Evolutionary conservation across 2,888 invertebrate genomes (phyloP), one percentile per base, ranked within the genome.

Genomic region (Platycheirus albimanus): DNA sequence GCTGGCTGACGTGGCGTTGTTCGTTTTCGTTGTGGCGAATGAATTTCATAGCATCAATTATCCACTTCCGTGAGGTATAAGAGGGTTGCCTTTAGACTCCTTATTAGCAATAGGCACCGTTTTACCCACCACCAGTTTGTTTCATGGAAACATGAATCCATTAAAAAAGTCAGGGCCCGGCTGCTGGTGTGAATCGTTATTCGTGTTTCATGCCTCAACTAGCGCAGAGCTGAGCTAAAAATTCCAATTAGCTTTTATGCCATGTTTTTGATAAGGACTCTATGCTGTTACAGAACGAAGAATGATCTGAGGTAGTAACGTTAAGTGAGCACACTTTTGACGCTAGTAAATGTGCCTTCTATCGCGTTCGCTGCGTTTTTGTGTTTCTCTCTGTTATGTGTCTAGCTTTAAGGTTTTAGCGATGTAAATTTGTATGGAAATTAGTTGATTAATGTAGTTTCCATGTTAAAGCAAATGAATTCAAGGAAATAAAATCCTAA

Each of bases 21-120:
- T n/a, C n/a, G n/a, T n/a, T n/a, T n/a, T n/a, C n/a, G n/a, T 61
- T 52, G 67, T 74, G 66, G 63, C 36, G 15, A 63, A 61, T 52
- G 61, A 54, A 69, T 67, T 79, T 67, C 67, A 17, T 61, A 49
- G 67, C 64, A 79, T 74, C 79, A 79, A 79, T 79, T 79, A 79
- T 69, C 67, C 74, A 49, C 30, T 33, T 54, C 45, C 45, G 17
- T 0, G 8, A 41, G 0, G 13, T 13, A 54, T 15, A 45, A 7
- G 7, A 52, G 54, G 54, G 52, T 56, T 69, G 67, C 67, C 45
- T 69, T 69, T 45, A 36, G 20, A 43, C 67, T 3, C 54, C 67
- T 69, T 69, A 69, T 69, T 67, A 67, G 67, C 43, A 61, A 36
- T 38, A 56, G n/a, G n/a, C 19, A 7, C 4, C 4, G 2, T 6